Evolutionary conservation across 2,113 vertebrate genomes (phyloP), one percentile per base, ranked within the genome.

Genomic region (Trogon melanurus): DNA sequence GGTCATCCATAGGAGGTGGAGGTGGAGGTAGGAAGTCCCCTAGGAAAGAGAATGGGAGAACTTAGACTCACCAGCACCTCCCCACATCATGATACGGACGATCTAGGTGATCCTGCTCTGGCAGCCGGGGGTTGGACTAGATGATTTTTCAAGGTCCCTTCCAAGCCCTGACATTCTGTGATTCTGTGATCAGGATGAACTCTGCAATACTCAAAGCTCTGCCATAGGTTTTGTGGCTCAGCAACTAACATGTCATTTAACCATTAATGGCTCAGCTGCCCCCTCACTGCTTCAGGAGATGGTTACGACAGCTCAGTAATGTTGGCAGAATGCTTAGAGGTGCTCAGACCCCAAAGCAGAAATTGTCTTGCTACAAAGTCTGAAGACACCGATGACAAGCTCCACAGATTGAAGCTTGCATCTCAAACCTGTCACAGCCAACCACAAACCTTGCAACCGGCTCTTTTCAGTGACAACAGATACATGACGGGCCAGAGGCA

Each of bases 21-120:
- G 98, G 99, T 29, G 98, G 98, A 54, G 97, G 97, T 50, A 96
- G 95, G 11, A 96, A 99, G 93, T 99, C 99, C 19, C 93, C 98
- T 98, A 96, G 72, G 88, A 82, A 25, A 95, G 26, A 94, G 19
- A 91, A 84, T 13, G 56, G 41, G 36, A 94, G 34, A 88, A 70
- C 32, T 94, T 27, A 82, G n/a, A n/a, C 22, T 76, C 38, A 38
- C 8, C 56, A 67, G 62, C 58, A 54, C 62, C 57, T 56, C 30
- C 47, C 54, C 12, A 38, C 16, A 27, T 48, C 30, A 4, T 12
- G 30, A 36, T 27, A 27, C 0, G 15, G 41, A 41, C 41, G 41
- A 41, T 41, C 41, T 41, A 41, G 41, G 41, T 41, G 41, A 41
- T 41, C 41, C 41, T 41, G 41, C 41, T 41, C 41, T 41, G 41